Evolutionary conservation across 2,888 invertebrate genomes (phyloP), one percentile per base, ranked within the genome.

Genomic region (Copidosoma aretas): DNA sequence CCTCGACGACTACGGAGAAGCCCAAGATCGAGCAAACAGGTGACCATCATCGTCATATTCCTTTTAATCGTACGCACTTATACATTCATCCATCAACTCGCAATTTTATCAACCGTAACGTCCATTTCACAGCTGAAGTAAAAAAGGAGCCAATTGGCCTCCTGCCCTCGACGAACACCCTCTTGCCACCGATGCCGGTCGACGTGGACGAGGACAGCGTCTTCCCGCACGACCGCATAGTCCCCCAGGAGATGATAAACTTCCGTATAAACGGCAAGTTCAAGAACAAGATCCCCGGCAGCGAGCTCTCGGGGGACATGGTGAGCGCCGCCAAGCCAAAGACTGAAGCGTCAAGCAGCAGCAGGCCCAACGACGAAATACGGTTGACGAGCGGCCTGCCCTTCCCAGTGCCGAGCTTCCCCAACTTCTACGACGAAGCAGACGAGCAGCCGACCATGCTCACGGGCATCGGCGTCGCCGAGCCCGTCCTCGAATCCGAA

Each of bases 381-480:
- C 56, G 61, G 10, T 54, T 41, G 10, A 65, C 68, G 0, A 71
- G 43, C 39, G 25, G 24, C 14, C 15, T 10, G 14, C 68, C 73
- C 10, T 69, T 64, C 51, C 71, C 53, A 70, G 70, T 4, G 10
- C 12, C 43, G 14, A 17, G 43, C 17, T 17, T 46, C 17, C 17
- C 43, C 1, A 12, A 12, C 12, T 67, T 57, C n/a, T 39, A 70
- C 60, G 39, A 60, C 54, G 17, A 15, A 12, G 64, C 64, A 52
- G 41, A 73, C 63, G 57, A 71, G 65, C 64, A 61, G 54, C 60
- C 71, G 0, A 61, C 59, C 0, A 73, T 71, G 43, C 71, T 76
- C 17, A 78, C 80, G 0, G 83, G 82, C 8, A 68, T 84, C 1
- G 85, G 85, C 0, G 75, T 83, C 17, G 84, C 84, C 0, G 84